These are phyloP conservation scores for Trissonchulus sp. DNA, from an alignment of 2,888 invertebrate species.

Conservation along the genomic window DNA sequence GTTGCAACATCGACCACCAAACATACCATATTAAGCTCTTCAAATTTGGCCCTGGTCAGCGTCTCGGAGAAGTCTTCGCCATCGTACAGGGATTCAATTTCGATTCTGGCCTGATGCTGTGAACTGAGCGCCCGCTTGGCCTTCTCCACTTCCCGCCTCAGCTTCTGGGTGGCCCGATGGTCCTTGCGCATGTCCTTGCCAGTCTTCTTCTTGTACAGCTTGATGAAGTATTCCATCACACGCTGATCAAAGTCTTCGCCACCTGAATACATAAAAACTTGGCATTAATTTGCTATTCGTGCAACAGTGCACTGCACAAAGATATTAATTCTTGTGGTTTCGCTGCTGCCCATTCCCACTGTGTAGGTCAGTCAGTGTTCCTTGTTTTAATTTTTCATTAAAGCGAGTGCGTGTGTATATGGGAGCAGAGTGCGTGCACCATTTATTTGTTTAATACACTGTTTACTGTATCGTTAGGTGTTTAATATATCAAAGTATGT, in stretches of 20 bases:
- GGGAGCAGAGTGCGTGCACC: no score
- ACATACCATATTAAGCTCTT: slow-evolving; percentile 84
- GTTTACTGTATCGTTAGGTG: no score
- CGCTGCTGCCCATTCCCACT: no score
- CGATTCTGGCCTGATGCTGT: slow-evolving; percentile 86
- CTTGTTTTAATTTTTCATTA: no score
- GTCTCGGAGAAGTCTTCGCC: slow-evolving; percentile 98
- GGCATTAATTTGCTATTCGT: slow-evolving; percentile 35
- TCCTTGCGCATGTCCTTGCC: slow-evolving; percentile 54
- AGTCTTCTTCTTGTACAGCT: slow-evolving; percentile 61
- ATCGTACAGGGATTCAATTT: slow-evolving; percentile 96
- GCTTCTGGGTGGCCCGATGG: slow-evolving; percentile 53
- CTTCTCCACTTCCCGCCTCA: slow-evolving; percentile 55
- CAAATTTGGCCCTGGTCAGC: slow-evolving; percentile 94
- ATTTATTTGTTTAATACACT: no score
- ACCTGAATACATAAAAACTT: slow-evolving; percentile 55
- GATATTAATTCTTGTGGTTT: neutral
- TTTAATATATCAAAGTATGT: no score
- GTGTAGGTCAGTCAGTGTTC: no score
- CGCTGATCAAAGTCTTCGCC: slow-evolving; percentile 76
- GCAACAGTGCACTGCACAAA: slow-evolving; percentile 33
- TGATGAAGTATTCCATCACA: slow-evolving; percentile 82
- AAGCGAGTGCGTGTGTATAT: no score
- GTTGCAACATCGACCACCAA: no score
- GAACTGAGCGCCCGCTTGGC: slow-evolving; percentile 70